These are phyloP conservation scores for Masticophis lateralis DNA, from an alignment of 2,797 vertebrate species.

Conservation along the genomic window DNA sequence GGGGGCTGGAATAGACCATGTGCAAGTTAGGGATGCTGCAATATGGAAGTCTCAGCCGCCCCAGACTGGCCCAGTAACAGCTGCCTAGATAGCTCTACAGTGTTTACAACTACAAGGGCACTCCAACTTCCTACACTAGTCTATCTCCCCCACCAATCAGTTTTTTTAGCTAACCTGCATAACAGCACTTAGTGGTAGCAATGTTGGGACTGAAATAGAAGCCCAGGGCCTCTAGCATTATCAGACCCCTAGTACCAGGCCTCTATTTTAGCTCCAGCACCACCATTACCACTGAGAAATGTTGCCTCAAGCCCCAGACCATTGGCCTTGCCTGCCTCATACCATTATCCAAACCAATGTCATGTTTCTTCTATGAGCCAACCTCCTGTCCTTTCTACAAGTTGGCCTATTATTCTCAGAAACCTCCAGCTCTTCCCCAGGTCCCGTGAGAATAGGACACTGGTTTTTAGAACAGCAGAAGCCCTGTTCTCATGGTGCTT, in stretches of 20 bases:
- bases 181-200: background rate
- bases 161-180: background rate
- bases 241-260: background rate
- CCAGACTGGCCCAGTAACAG: background rate
- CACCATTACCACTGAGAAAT: background rate
- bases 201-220: background rate
- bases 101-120: background rate
- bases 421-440: background rate
- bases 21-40: background rate
- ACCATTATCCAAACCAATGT: background rate
- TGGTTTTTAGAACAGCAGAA: background rate
- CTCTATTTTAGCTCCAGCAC: background rate
- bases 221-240: background rate
- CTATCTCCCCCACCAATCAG: background rate
- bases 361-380: background rate
- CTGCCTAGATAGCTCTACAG: background rate
- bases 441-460: background rate
- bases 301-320: background rate
- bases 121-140: background rate
- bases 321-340: background rate
- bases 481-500: background rate
- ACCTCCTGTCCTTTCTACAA: background rate
- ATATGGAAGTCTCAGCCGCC: background rate
- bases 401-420: background rate
- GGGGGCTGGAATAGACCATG: background rate